Base-by-base conservation (phyloP, 23 tunicate genomes). In the Oikopleura vanhoeffeni region DNA sequence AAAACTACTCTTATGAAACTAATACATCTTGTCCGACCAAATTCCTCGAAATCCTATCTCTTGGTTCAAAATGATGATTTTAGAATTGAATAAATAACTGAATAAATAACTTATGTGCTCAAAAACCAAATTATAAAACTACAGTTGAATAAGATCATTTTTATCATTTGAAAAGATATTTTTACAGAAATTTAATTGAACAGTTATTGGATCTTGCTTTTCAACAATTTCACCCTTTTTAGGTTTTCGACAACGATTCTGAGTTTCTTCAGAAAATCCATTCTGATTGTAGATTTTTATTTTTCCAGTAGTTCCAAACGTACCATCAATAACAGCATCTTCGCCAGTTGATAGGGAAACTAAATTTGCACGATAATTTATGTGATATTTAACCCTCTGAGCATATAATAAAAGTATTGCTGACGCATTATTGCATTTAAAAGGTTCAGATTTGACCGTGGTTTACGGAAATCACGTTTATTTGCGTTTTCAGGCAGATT, bases 271-370 rank as follows among this genome's bases (percentile, higher is more conserved):
- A 18, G 60, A 8, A 18, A 49, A 49, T 49, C 60, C 60, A 49
- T 49, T 18, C 8, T 8, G 18, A 18, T 49, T 49, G 60, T 49
- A 49, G 41, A 92, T 85, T 83, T 92, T 92, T 28, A 88, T 87
- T 88, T 92, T 92, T 40, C 97, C 97, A 76, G 92, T 89, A 57
- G 85, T 84, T 32, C 97, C 97, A 86, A 92, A 92, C 67, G 90
- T 85, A 33, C 97, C 93, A 33, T 92, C 93, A 39, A 92, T 87
- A 30, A 57, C 40, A 57, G 92, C 97, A 0, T 39, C 38, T 83
- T 92, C 97, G 67, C 97, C 97, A 39, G 86, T 92, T 30, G 97
- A 92, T 0, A 92, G 67, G 1, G 60, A 49, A 4, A 49, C 60
- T 49, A 49, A 49, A 49, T 49, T 49, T 8, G 18, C 18, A 4